Base-by-base conservation (phyloP, 1,140 invertebrate species). In the Brachionus koreanus region DNA sequence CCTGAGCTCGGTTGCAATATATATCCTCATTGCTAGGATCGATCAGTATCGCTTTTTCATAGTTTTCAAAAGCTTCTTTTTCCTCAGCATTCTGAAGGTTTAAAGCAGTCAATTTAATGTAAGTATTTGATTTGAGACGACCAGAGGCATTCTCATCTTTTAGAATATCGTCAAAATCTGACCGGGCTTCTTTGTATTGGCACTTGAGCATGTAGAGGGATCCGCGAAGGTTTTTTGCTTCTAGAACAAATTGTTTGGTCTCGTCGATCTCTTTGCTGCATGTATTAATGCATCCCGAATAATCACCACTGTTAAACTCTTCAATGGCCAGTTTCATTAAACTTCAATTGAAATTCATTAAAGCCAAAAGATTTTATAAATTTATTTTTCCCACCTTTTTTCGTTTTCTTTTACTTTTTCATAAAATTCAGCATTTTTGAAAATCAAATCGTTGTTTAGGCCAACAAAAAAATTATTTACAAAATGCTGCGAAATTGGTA, bases 21-120 rank as follows among this genome's bases (percentile, higher is more conserved):
- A 96, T 91, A 87, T 96, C 95, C 7, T 92, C 91, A 88, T 94
- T 95, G 6, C 92, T 89, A 0, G 93, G 91, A 85, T 94, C 92
- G 9, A 95, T 85, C 85, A 91, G 88, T 49, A 92, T 91, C 25
- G 95, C 95, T 84, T 86, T 86, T 9, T 91, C 89, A 87, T 96
- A 96, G 81, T 85, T 86, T 79, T 90, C 89, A 72, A 95, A 89
- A 84, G 93, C 93, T 83, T 92, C 91, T 10, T 92, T 91, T 83
- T 93, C 90, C 83, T 94, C 92, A 13, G 85, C 85, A 65, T 92
- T 87, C 86, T 96, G 94, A 85, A 96, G 92, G 84, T 92, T 91
- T 69, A 96, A 88, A 7, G 92, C 93, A 3, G 94, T 94, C 84
- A 93, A 90, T 87, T 97, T 97, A 46, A 98, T 93, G n/a, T 96